Evolutionary conservation across 2,888 invertebrate genomes (phyloP).

Genomic region (Dugesia japonica): DNA sequence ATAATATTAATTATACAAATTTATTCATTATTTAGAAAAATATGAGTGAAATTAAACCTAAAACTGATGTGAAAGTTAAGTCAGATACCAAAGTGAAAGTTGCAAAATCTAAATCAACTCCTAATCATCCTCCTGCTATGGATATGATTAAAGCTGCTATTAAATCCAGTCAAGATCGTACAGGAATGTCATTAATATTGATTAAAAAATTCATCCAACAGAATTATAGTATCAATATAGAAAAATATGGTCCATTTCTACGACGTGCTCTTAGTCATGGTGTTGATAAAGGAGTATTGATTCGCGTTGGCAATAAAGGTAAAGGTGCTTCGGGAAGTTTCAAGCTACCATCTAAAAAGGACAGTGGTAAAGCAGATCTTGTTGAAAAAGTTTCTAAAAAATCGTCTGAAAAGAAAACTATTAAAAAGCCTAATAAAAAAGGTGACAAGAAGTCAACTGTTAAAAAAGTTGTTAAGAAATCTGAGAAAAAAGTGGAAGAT

Average conservation of each 20-base stretch:
- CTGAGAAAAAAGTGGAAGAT: neutral
- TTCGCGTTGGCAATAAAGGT: slow-evolving; percentile 40
- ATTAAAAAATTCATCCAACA: slow-evolving; percentile 56
- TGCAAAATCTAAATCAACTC: slow-evolving; percentile 38
- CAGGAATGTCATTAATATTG: slow-evolving; percentile 53
- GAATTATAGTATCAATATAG: slow-evolving; percentile 54
- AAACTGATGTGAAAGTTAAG: neutral
- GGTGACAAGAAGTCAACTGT: neutral
- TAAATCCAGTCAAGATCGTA: slow-evolving; percentile 45
- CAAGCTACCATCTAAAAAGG: slow-evolving; percentile 33
- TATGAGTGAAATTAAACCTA: neutral
- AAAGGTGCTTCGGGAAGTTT: slow-evolving; percentile 41
- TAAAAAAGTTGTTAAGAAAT: neutral
- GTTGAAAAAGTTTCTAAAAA: neutral
- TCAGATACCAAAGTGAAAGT: slow-evolving; percentile 28
- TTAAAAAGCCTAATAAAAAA: neutral
- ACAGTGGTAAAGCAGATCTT: neutral
- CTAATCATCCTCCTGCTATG: slow-evolving; percentile 50
- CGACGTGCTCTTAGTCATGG: slow-evolving; percentile 54
- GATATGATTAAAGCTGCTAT: slow-evolving; percentile 54
- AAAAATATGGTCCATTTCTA: slow-evolving; percentile 54
- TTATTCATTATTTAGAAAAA: neutral
- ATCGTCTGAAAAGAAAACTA: neutral
- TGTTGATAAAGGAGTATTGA: slow-evolving; percentile 48
- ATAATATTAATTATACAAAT: neutral